phyloP scores from a whole-genome alignment of 1,140 invertebrate species.

The Centruroides vittatus region DNA sequence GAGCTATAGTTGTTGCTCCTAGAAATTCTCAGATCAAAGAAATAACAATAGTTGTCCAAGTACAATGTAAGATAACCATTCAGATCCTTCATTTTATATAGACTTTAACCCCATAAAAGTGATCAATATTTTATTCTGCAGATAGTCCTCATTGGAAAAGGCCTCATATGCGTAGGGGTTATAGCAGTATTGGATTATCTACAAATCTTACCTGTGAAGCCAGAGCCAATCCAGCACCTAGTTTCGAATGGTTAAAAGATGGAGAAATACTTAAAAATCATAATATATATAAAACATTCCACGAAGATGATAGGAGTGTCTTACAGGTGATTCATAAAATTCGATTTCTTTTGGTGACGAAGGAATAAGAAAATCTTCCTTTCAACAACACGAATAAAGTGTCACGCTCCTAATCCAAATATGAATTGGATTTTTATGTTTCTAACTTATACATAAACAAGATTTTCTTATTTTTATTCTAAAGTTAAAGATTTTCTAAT shows the following conservation, averaged over 20 bases:
- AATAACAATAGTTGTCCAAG: slow-evolving; percentile 33
- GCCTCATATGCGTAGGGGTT: slow-evolving; percentile 16
- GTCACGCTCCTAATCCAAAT: too few species aligned
- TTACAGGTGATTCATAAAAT: not conserved
- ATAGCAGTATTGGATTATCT: slow-evolving; percentile 33
- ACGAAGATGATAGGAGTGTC: not conserved
- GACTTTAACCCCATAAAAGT: too few species aligned
- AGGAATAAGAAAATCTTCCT: too few species aligned
- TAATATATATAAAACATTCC: slow-evolving; percentile 8
- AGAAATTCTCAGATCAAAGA: slow-evolving; percentile 32
- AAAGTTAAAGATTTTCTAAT: too few species aligned
- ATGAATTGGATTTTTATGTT: too few species aligned
- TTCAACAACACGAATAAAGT: too few species aligned
- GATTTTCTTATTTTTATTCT: too few species aligned
- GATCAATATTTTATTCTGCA: slow-evolving; percentile 13
- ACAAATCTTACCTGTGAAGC: slow-evolving; percentile 41
- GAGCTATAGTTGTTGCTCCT: slow-evolving; percentile 35
- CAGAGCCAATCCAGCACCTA: slow-evolving; percentile 38
- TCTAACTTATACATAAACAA: too few species aligned
- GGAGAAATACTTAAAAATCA: slow-evolving; percentile 14
- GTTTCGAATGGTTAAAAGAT: slow-evolving; percentile 36
- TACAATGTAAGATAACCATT: slow-evolving; percentile 35
- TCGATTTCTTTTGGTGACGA: too few species aligned
- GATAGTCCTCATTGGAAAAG: slow-evolving; percentile 33
- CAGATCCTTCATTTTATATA: not conserved